A percentile compares a stretch with the other conserved stretches of the same genome.
Conservation (phyloP, 2,888 invertebrate species). For the Palloptera scutellata region DNA sequence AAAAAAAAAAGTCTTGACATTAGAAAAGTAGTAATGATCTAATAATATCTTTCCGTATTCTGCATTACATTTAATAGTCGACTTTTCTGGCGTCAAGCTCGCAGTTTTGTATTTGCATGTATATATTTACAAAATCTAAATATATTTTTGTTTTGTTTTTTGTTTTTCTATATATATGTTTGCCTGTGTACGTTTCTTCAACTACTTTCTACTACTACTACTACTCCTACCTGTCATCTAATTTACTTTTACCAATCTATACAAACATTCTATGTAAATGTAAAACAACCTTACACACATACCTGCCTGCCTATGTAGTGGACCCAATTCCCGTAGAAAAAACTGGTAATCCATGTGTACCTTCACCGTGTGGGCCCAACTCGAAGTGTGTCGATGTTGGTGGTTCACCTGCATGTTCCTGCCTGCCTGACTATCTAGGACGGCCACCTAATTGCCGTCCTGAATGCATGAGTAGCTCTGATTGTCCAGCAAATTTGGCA, state of each 20-base stretch:
- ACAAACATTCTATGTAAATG: conserved; percentile 34
- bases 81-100: conserved; percentile 17
- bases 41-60: background rate
- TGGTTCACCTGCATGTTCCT: conserved; percentile 83
- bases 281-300: conserved; percentile 19
- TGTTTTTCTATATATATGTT: conserved; percentile 41
- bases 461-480: conserved; percentile 77
- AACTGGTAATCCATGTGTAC: conserved; percentile 78
- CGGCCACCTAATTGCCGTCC: conserved; percentile 85
- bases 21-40: background rate
- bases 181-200: conserved; percentile 48
- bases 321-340: conserved; percentile 65
- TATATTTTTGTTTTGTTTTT: conserved; percentile 35
- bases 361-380: conserved; percentile 85
- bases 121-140: conserved; percentile 34
- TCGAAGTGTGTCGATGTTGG: conserved; percentile 80
- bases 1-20: conserved; percentile 20
- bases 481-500: conserved; percentile 78
- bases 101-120: conserved; percentile 19
- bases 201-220: conserved; percentile 34
- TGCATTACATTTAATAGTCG: background rate
- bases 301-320: conserved; percentile 53
- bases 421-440: conserved; percentile 79
- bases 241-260: conserved; percentile 40
- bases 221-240: conserved; percentile 38